A percentile compares a stretch with the other conserved stretches of the same genome.
phyloP scores from a whole-genome alignment of 2,113 vertebrate genomes.

The Cacatua alba region DNA sequence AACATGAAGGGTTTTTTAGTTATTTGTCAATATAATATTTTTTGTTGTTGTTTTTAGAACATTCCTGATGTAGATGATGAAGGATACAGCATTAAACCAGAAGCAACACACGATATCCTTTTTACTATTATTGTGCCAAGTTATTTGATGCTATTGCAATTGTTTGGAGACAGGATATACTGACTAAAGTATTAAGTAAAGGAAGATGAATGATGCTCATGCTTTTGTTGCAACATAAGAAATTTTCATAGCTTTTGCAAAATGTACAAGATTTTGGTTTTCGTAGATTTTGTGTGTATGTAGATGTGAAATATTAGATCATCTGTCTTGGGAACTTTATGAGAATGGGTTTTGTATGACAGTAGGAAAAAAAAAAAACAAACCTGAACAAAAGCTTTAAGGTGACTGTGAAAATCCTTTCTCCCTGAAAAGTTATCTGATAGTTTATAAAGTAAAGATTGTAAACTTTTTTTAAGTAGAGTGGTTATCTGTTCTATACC shows the following conservation, averaged over 20 bases:
- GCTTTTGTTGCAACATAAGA: neutral
- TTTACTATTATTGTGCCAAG: neutral
- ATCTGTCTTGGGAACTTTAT: neutral
- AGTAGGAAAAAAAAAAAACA: neutral
- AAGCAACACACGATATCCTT: slow-evolving; percentile 94
- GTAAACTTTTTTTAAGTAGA: neutral
- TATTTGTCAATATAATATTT: neutral
- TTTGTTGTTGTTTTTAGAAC: slow-evolving; percentile 78
- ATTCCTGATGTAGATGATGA: slow-evolving; percentile 94
- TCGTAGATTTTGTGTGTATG: neutral
- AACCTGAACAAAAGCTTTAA: neutral
- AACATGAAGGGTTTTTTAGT: neutral
- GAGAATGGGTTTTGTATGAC: neutral
- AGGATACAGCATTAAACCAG: slow-evolving; percentile 95
- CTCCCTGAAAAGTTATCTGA: neutral
- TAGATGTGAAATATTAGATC: neutral
- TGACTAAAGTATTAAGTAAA: neutral
- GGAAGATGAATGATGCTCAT: neutral
- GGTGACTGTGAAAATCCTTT: neutral
- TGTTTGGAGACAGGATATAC: neutral
- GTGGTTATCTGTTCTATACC: neutral
- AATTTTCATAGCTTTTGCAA: neutral
- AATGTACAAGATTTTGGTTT: neutral
- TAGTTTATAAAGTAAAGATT: neutral
- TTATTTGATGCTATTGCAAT: neutral